Percentiles rank a stretch among this genome's conserved stretches.
Conservation (phyloP, 2,888 invertebrate genomes). For the Clusia tigrina region DNA sequence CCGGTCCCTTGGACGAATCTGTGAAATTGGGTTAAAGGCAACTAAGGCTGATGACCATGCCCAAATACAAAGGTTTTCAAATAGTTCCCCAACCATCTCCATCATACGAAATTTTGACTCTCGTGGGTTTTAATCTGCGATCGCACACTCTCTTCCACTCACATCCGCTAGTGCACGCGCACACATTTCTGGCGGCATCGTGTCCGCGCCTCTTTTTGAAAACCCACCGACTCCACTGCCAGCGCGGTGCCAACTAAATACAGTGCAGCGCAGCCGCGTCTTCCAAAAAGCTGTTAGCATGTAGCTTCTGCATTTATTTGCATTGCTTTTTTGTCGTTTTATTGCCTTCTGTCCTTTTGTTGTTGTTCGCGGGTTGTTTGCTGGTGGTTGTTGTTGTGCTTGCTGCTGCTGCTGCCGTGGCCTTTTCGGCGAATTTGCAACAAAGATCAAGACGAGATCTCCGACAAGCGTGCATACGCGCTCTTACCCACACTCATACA, state of each 20-base stretch:
- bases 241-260: background rate
- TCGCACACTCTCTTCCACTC: too few relatives aligned
- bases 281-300: constrained; percentile 57
- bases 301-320: constrained; percentile 57
- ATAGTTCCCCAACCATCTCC: too few relatives aligned
- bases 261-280: constrained; percentile 40
- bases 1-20: too few relatives aligned
- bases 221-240: constrained; percentile 11
- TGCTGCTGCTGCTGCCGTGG: constrained; percentile 2
- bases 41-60: too few relatives aligned
- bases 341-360: constrained; percentile 13
- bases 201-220: constrained; percentile 1
- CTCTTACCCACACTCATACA: too few relatives aligned
- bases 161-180: too few relatives aligned
- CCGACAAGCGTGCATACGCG: constrained; percentile 22
- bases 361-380: background rate
- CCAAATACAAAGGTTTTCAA: too few relatives aligned
- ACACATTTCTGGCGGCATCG: background rate
- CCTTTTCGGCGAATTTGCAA: constrained; percentile 32
- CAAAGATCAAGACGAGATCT: constrained; percentile 32
- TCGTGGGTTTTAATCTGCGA: too few relatives aligned
- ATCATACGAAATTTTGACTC: too few relatives aligned
- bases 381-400: constrained; percentile 4
- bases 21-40: too few relatives aligned
- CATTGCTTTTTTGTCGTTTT: constrained; percentile 14